Base-by-base conservation (phyloP, 2,113 vertebrate genomes). In the Budorcas taxicolor region DNA sequence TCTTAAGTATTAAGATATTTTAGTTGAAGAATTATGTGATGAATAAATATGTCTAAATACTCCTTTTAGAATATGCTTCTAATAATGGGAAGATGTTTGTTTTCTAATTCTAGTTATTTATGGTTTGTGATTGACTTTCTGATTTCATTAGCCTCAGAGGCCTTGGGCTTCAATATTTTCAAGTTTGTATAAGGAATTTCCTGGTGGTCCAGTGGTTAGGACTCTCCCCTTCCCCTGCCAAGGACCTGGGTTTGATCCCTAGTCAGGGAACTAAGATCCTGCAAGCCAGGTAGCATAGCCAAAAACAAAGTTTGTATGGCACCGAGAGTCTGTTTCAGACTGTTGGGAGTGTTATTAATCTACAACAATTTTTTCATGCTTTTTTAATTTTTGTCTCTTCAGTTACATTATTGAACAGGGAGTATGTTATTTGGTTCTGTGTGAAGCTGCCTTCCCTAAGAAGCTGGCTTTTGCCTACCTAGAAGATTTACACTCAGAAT, bases 321-420 rank as follows among this genome's bases (percentile, higher is more conserved):
- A 25, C 50, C 9, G 12, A 88, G 43, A 86, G 33, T 94, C 43
- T 53, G 10, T 14, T 80, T 97, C 8, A 78, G 7, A n/a, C 74
- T 53, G 36, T 67, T 58, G 36, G 19, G 76, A n/a, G 23, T 64
- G n/a, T 13, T 57, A 7, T 40, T 74, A n/a, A 21, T 76, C 71
- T 86, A 31, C 7, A 91, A 87, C 13, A 74, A 67, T 31, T 89
- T 76, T 96, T 88, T 92, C 47, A 85, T 90, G 10, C 50, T 57
- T 62, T 85, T 95, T 43, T 0, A 7, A 43, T 76, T 94, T 80
- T 57, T 57, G 71, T 97, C 52, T 98, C 78, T 95, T 29, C 74
- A 99, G 99, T 98, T 99, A 99, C 97, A 99, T 99, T 91, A 99
- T 99, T 78, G 99, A 99, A 98, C 99, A 99, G 91, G 99, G 99